Evolutionary conservation across 1,140 invertebrate genomes (phyloP).

Genomic region (Ips typographus): DNA sequence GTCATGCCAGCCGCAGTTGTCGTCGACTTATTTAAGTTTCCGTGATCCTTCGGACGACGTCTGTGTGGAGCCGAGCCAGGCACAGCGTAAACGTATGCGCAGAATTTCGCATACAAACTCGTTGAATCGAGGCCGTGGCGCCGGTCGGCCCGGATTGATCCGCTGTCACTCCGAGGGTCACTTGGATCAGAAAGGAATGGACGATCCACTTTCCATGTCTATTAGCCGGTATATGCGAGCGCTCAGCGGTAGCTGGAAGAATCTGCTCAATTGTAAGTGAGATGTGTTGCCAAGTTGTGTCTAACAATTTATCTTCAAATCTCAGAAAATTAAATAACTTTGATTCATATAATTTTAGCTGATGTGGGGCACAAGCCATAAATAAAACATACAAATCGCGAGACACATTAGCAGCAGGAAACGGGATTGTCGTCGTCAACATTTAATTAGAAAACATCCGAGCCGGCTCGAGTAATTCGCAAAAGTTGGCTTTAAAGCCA

Average conservation of each 20-base stretch:
- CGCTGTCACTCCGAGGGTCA: conserved; percentile 51
- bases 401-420: no score
- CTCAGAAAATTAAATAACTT: no score
- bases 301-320: no score
- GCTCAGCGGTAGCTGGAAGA: conserved; percentile 65
- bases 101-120: conserved; percentile 47
- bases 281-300: not conserved
- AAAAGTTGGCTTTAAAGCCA: no score
- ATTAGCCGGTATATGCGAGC: conserved; percentile 62
- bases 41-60: conserved; percentile 49
- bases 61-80: conserved; percentile 25
- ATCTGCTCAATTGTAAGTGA: conserved; percentile 65
- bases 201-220: conserved; percentile 52
- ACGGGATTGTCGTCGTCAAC: no score
- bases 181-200: conserved; percentile 42
- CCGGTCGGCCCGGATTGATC: conserved; percentile 36
- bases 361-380: no score
- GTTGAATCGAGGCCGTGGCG: conserved; percentile 39
- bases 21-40: conserved; percentile 51
- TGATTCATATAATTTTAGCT: no score
- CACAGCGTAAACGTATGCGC: conserved; percentile 36
- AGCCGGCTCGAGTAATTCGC: no score
- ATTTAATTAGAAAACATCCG: no score
- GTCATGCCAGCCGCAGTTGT: conserved; percentile 37
- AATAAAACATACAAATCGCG: no score